Evolutionary conservation across 2,888 invertebrate species (phyloP).

Genomic region (Aspidiotus rigidus): DNA sequence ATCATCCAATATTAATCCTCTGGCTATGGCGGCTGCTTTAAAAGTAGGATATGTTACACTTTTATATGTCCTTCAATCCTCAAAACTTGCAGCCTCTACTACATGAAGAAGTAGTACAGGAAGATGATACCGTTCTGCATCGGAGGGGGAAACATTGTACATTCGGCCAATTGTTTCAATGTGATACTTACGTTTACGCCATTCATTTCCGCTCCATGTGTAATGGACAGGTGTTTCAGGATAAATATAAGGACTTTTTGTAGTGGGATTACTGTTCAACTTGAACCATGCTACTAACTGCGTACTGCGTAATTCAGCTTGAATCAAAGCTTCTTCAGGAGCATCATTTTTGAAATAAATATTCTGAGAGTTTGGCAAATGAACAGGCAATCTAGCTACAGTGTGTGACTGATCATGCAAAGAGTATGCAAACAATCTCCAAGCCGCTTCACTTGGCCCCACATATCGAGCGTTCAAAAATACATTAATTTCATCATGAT

Average conservation of each 20-base stretch:
- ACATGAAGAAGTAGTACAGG: constrained; percentile 32
- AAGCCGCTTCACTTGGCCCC: constrained; percentile 42
- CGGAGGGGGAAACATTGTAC: constrained; percentile 32
- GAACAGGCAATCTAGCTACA: constrained; percentile 41
- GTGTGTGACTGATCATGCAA: constrained; percentile 40
- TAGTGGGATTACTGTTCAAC: constrained; percentile 35
- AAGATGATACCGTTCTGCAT: constrained; percentile 32
- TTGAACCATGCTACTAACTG: constrained; percentile 35
- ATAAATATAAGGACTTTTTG: constrained; percentile 30
- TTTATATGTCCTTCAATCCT: constrained; percentile 9
- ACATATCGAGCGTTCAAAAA: constrained; percentile 41
- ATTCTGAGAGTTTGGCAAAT: constrained; percentile 39
- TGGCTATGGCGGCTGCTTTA: constrained; percentile 28
- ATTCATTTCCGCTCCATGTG: constrained; percentile 17
- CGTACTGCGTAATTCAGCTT: constrained; percentile 20
- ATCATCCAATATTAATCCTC: constrained; percentile 8
- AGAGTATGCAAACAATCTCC: constrained; percentile 40
- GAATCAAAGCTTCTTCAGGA: constrained; percentile 19
- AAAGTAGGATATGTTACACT: constrained; percentile 21
- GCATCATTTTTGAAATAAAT: constrained; percentile 23
- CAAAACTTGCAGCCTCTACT: constrained; percentile 25
- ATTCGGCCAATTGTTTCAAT: constrained; percentile 28
- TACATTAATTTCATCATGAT: neutral
- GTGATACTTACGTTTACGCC: neutral
- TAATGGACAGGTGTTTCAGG: constrained; percentile 24